Evolutionary conservation across 2,797 vertebrate species (phyloP), one percentile per base, ranked within the genome.

Genomic region (Chiroxiphia lanceolata): DNA sequence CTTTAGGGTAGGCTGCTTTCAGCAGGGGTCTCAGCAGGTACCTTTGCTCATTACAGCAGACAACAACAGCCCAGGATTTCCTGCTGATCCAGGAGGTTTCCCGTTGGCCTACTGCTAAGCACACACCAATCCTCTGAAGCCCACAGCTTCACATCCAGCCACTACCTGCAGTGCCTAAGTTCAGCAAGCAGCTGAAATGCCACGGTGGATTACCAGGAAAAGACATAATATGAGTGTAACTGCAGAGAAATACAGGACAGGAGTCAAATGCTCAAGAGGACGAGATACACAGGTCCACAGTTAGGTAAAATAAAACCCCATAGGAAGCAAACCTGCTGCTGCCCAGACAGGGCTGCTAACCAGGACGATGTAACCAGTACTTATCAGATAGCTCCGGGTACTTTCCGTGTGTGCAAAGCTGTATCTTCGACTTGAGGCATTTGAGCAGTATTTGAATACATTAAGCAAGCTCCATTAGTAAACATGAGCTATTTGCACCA

Each of bases 91-190:
- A 25, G 67, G 72, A 78, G 54, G 20, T 34, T 40, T 81, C 69
- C 50, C 3, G 0, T 13, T 67, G 29, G 19, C 40, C 38, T 53
- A 5, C 33, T 57, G 19, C 70, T 67, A 71, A 38, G 36, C 4
- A 50, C 25, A 10, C 2, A 0, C 12, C 79, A 60, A 3, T 11
- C 36, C 70, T 76, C 71, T 51, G 11, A 69, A 87, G 34, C 45
- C 77, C 64, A 18, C 2, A 68, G 42, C 51, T 86, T 26, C 59
- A 17, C 34, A 29, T 17, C 25, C 42, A 59, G 2, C 72, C 1
- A 0, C 38, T 23, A 4, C 80, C 80, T 23, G 3, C 0, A 29
- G 34, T 1, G 23, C 19, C 0, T 1, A 5, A 50, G 57, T 27
- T 61, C 70, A 79, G 61, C 0, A 0, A 79, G 74, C n/a, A 19